A percentile compares a stretch with the other conserved stretches of the same genome.
Evolutionary conservation across 2,797 vertebrate genomes (phyloP).

Genomic region (Danionella dracula): DNA sequence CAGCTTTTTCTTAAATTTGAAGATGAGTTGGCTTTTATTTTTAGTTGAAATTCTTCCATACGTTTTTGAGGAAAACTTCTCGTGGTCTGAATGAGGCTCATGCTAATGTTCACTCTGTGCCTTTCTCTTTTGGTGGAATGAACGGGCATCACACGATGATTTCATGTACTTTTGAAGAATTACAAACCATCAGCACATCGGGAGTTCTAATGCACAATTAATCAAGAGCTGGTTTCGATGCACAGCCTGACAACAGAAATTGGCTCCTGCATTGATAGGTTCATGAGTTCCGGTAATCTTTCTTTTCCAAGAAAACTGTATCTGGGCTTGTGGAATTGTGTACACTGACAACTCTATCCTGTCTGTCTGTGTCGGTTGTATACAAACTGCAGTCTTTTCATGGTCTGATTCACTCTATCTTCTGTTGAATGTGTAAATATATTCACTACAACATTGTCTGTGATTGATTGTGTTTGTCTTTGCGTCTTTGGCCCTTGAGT

Average conservation of each 20-base stretch:
- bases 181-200: neutral
- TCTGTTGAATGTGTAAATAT: constrained; percentile 51
- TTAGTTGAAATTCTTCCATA: too few relatives aligned
- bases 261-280: neutral
- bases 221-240: neutral
- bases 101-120: constrained; percentile 18
- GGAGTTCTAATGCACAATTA: neutral
- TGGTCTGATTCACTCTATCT: constrained; percentile 35
- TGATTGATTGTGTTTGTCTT: neutral
- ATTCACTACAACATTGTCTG: constrained; percentile 38
- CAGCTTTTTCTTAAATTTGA: too few relatives aligned
- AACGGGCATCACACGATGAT: neutral
- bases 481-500: neutral
- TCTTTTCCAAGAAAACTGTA: neutral
- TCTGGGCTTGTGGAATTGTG: neutral
- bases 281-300: neutral
- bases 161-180: neutral
- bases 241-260: neutral
- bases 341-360: neutral
- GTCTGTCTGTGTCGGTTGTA: constrained; percentile 18
- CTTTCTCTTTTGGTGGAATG: constrained; percentile 14
- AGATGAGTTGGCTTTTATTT: too few relatives aligned
- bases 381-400: constrained; percentile 15
- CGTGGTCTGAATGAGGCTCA: neutral
- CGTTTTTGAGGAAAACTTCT: too few relatives aligned